phyloP scores from a whole-genome alignment of 2,888 invertebrate species.

The Drosophila aldrichi region DNA sequence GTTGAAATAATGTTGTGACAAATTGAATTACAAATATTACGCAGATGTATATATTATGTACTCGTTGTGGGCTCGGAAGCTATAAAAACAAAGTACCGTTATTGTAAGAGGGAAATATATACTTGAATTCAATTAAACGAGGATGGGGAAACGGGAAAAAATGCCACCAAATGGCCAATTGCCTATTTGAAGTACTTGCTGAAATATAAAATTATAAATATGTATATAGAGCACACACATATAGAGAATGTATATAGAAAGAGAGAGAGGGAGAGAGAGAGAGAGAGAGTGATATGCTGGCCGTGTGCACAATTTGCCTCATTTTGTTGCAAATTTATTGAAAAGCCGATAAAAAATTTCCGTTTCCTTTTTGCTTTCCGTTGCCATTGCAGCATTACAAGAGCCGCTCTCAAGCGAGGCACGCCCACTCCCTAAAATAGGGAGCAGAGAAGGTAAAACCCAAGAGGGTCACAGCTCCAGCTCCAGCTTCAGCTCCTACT shows the following conservation, averaged over 20 bases:
- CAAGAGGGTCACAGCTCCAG: constrained; percentile 16
- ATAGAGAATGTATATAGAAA: no score
- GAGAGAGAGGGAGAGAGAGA: background rate
- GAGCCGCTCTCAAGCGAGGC: constrained; percentile 14
- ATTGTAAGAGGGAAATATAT: constrained; percentile 6
- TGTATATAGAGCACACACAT: background rate
- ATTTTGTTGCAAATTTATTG: constrained; percentile 73
- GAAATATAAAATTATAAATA: constrained; percentile 8
- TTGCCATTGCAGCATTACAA: constrained; percentile 57
- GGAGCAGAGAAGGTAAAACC: constrained; percentile 12
- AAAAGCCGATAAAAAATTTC: constrained; percentile 64
- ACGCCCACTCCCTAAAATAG: background rate
- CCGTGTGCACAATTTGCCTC: constrained; percentile 48
- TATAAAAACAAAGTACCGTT: constrained; percentile 2
- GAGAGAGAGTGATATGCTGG: constrained; percentile 11
- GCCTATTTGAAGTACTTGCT: constrained; percentile 1
- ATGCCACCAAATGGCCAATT: constrained; percentile 3
- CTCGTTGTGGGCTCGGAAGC: background rate
- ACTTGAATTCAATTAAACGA: constrained; percentile 26
- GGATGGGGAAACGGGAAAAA: constrained; percentile 1
- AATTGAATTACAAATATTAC: background rate
- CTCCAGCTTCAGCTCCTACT: constrained; percentile 8
- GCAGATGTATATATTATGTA: background rate
- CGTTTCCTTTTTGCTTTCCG: constrained; percentile 51
- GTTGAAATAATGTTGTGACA: background rate